Percentiles rank a stretch among this genome's conserved stretches.
Evolutionary conservation across 2,113 vertebrate genomes (phyloP).

Genomic region (Craseonycteris thonglongyai): DNA sequence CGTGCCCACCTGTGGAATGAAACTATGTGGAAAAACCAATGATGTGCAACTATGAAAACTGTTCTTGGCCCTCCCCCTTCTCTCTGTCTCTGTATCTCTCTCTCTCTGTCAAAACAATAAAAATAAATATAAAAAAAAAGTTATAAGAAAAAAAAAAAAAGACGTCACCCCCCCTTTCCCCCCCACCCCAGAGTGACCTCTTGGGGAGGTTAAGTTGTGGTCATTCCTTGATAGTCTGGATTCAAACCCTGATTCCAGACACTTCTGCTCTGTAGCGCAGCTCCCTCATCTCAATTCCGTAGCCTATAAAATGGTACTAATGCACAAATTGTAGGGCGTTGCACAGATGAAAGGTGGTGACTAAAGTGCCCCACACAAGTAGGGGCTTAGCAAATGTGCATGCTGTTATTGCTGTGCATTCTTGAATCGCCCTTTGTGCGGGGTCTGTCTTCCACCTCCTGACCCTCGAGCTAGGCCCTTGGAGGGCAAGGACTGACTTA

Average conservation of each 20-base stretch:
- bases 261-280: background rate
- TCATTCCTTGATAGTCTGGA: background rate
- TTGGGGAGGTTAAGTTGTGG: background rate
- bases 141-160: too few species aligned
- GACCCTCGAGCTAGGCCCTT: background rate
- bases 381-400: background rate
- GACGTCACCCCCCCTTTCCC: too few species aligned
- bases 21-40: too few species aligned
- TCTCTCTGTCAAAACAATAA: too few species aligned
- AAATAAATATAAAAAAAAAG: too few species aligned
- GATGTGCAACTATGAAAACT: too few species aligned
- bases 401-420: background rate
- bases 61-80: too few species aligned
- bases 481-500: background rate
- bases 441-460: background rate
- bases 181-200: too few species aligned
- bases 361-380: fast-evolving
- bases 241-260: background rate
- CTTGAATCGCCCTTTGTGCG: background rate
- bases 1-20: too few species aligned
- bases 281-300: background rate
- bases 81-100: too few species aligned
- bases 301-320: background rate
- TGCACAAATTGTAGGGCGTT: background rate
- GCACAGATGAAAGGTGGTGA: background rate